Base-by-base conservation (phyloP, 2,888 invertebrate species). In the Aspidiotus rigidus region DNA sequence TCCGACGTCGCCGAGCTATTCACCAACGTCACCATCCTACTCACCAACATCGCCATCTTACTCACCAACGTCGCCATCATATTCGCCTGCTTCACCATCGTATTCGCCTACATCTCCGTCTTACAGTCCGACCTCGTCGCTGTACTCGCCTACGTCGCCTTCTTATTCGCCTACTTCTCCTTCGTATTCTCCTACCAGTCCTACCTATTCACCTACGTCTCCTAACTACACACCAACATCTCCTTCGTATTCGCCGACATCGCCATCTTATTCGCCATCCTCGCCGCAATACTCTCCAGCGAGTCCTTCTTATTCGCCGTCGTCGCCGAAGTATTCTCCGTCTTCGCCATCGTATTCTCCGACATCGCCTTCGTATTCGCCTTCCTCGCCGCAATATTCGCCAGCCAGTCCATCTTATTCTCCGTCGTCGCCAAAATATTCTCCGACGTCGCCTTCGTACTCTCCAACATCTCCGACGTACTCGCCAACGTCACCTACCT, bases 41-140 rank as follows among this genome's bases (percentile, higher is more conserved):
- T n/a, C n/a, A n/a, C n/a, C n/a, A n/a, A n/a, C n/a, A n/a, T n/a
- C 85, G 54, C 88, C 88, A 0, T 83, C 79, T 53, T 79, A 79
- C 63, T 77, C 78, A 10, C 79, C 78, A 6, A 78, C 77, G 15
- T 77, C 77, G 62, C 80, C 80, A 0, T 90, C 0, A n/a, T 90
- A 90, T 75, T 85, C 86, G 0, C 89, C 90, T 0, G 86, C 88
- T 0, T 85, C 86, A 42, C 91, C 92, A 0, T 86, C 85, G 42
- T 94, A 94, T 77, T 90, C 90, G 0, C 93, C 93, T 0, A 89
- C 90, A 0, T 87, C 87, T 60, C 90, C 87, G 0, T 82, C 81
- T 49, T 86, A 86, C 73, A 82, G 84, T 0, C 88, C 89, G 0
- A 85, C 86, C 0, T 82, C 82, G 69, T 87, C 87, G 0, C 80